These are phyloP conservation scores for Rhynchophorus ferrugineus DNA, from an alignment of 1,140 invertebrate genomes.

Conservation along the genomic window DNA sequence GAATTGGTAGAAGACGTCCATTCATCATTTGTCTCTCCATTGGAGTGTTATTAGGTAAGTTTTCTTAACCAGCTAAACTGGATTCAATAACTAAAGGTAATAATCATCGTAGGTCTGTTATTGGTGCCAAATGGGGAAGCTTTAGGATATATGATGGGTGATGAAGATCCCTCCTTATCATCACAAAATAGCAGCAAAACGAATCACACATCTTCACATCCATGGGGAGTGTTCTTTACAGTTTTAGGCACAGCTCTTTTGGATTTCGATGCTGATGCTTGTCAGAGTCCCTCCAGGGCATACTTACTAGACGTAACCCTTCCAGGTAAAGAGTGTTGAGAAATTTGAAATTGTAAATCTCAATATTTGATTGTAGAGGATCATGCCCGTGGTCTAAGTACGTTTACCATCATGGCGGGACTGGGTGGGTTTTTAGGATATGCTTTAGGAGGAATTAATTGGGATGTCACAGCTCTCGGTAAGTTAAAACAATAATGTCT, in stretches of 20 bases:
- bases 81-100: no score
- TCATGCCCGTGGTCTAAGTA: conserved; percentile 84
- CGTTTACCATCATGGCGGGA: conserved; percentile 94
- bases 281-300: conserved; percentile 86
- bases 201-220: conserved; percentile 45
- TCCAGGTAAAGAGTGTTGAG: conserved; percentile 52
- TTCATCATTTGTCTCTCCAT: conserved; percentile 85
- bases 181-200: conserved; percentile 39
- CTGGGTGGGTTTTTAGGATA: conserved; percentile 91
- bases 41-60: conserved; percentile 76
- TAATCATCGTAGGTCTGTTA: conserved; percentile 75
- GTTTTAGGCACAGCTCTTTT: conserved; percentile 86
- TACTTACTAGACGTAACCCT: conserved; percentile 89
- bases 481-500: conserved; percentile 24
- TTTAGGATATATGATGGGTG: conserved; percentile 74
- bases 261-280: conserved; percentile 94
- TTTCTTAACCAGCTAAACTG: no score
- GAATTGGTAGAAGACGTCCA: conserved; percentile 76
- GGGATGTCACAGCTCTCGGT: conserved; percentile 80
- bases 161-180: conserved; percentile 44
- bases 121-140: conserved; percentile 85
- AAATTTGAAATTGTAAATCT: background rate
- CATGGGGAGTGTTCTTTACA: conserved; percentile 87
- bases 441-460: conserved; percentile 85
- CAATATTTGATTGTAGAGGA: conserved; percentile 81